These are phyloP conservation scores for Peucedramus taeniatus DNA, from an alignment of 2,113 vertebrate species.

Conservation along the genomic window DNA sequence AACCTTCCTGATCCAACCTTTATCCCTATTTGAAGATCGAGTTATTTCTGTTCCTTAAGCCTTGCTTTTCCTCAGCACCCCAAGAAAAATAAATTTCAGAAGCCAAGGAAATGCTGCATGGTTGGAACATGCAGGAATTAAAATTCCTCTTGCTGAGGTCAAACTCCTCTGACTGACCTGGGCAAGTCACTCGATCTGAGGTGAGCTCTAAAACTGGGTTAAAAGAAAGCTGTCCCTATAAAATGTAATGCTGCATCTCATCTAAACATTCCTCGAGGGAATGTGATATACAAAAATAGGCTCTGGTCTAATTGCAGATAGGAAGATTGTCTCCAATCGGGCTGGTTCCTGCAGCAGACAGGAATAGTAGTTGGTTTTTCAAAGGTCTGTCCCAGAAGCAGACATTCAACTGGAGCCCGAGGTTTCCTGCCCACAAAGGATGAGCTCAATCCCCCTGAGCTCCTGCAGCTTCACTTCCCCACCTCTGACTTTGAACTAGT, in stretches of 20 bases:
- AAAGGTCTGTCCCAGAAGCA: constrained; percentile 36
- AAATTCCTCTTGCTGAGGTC: not conserved
- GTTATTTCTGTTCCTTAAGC: not conserved
- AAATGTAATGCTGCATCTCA: constrained; percentile 35
- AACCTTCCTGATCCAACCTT: not conserved
- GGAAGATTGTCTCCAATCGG: not conserved
- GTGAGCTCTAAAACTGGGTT: constrained; percentile 15
- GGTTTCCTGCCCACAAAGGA: not conserved
- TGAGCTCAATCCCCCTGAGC: not conserved
- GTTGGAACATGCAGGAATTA: not conserved
- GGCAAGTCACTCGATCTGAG: not conserved
- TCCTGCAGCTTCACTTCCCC: not conserved
- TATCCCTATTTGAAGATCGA: not conserved
- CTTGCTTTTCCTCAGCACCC: not conserved
- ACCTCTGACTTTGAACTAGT: not conserved
- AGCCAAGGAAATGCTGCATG: not conserved
- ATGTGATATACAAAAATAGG: constrained; percentile 17
- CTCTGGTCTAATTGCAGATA: constrained; percentile 47
- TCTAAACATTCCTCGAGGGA: constrained; percentile 42
- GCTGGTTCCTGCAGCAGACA: not conserved
- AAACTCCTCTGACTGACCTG: not conserved
- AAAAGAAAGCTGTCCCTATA: constrained; percentile 10
- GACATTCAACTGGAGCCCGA: not conserved
- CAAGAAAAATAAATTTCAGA: not conserved
- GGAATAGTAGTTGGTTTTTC: not conserved